Evolutionary conservation across 1,140 invertebrate genomes (phyloP).

Genomic region (Limonius californicus): DNA sequence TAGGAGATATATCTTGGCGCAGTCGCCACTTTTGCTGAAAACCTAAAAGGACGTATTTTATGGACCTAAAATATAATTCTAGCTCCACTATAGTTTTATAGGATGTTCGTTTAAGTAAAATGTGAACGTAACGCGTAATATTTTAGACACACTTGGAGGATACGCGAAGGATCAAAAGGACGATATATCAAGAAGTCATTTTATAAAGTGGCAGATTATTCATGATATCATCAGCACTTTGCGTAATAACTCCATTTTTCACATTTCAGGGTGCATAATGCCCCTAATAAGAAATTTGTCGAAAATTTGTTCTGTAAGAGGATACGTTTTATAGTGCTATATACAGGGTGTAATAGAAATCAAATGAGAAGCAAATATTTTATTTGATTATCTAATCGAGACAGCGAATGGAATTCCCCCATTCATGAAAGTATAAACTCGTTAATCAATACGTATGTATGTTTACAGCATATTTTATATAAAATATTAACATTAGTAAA

Average conservation of each 20-base stretch:
- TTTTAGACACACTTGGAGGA: conserved; percentile 5
- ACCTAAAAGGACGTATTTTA: not conserved
- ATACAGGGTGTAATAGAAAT: too few species aligned
- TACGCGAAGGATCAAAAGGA: conserved; percentile 25
- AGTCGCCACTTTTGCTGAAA: too few species aligned
- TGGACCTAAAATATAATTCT: not conserved
- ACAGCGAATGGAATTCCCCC: too few species aligned
- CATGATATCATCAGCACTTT: conserved; percentile 31
- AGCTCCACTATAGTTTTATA: not conserved
- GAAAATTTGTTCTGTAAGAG: not conserved
- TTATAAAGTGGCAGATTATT: conserved; percentile 35
- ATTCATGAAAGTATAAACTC: too few species aligned
- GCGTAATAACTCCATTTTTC: conserved; percentile 32
- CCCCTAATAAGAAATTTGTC: not conserved
- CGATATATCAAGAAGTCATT: conserved; percentile 35
- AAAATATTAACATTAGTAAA: too few species aligned
- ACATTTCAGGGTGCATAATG: conserved; percentile 19
- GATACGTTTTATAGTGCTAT: too few species aligned
- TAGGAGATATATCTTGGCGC: too few species aligned
- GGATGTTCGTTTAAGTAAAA: not conserved
- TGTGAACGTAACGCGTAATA: conserved; percentile 9
- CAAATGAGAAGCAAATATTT: too few species aligned
- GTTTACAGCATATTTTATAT: too few species aligned
- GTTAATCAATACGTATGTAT: too few species aligned
- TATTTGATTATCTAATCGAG: too few species aligned